These are phyloP conservation scores for Smittia aterrima DNA, from an alignment of 2,888 invertebrate species.

Conservation along the genomic window DNA sequence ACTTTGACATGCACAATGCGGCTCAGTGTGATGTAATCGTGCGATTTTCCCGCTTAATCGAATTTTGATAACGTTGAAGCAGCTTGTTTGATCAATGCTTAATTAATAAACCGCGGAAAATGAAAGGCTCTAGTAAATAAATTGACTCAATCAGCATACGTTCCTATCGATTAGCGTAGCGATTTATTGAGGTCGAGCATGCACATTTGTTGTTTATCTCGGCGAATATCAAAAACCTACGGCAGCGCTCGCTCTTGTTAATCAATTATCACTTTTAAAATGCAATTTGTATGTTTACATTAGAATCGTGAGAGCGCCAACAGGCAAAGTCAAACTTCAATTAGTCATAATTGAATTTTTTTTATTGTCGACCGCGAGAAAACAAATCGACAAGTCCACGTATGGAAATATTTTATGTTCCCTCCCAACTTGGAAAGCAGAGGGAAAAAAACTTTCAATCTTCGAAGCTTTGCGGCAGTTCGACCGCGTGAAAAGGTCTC, in stretches of 20 bases:
- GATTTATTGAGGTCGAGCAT: constrained; percentile 12
- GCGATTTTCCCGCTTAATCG: background rate
- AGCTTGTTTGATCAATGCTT: background rate
- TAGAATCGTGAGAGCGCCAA: constrained; percentile 20
- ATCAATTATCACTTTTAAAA: constrained; percentile 37
- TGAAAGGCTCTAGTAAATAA: background rate
- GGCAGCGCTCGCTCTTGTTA: constrained; percentile 21
- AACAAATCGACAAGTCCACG: background rate
- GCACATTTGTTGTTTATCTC: background rate
- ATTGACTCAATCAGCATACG: background rate
- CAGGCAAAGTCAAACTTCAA: background rate
- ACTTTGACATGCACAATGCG: no score
- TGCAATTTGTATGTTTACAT: constrained; percentile 27
- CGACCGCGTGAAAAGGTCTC: background rate
- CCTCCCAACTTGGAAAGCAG: background rate
- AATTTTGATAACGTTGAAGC: background rate
- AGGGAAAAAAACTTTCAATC: background rate
- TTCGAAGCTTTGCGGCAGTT: background rate
- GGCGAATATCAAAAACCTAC: constrained; percentile 30
- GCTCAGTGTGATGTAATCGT: no score
- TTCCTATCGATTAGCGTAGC: background rate
- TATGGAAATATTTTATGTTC: background rate
- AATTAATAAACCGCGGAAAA: background rate
- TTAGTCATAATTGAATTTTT: constrained; percentile 12
- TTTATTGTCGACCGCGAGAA: background rate